Percentiles rank a stretch among this genome's conserved stretches.
Conservation (phyloP, 2,113 vertebrate species). For the Platanista minor region DNA sequence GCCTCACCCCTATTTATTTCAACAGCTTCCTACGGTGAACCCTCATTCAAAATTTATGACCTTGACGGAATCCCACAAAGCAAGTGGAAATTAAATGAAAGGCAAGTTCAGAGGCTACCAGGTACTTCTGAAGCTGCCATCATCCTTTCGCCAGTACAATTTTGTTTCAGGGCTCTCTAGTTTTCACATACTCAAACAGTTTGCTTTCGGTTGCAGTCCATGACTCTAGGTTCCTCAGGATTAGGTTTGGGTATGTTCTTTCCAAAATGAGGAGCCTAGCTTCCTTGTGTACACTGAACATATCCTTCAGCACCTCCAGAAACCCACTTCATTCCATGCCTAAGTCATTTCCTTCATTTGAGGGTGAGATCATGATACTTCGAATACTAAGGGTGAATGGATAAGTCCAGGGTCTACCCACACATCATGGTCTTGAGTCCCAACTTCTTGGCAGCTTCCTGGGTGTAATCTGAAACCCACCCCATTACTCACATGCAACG, state of each 20-base stretch:
- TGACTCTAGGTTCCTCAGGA: not conserved
- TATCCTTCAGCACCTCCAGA: not conserved
- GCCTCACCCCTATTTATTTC: not conserved
- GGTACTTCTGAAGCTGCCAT: not conserved
- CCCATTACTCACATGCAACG: not conserved
- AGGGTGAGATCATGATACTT: not conserved
- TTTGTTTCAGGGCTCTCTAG: not conserved
- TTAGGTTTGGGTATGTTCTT: not conserved
- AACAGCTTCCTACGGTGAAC: not conserved
- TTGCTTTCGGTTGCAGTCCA: not conserved
- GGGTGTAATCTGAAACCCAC: not conserved
- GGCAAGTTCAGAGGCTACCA: not conserved
- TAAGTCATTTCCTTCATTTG: not conserved
- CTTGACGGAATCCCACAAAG: not conserved
- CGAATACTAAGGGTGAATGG: not conserved
- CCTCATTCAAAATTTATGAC: not conserved
- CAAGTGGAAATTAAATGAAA: not conserved
- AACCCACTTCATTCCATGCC: not conserved
- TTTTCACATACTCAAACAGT: not conserved
- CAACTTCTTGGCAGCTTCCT: not conserved
- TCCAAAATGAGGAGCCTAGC: not conserved
- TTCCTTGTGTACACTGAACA: not conserved
- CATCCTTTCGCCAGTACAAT: not conserved
- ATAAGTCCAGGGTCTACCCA: not conserved
- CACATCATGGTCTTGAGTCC: not conserved